A percentile compares a stretch with the other conserved stretches of the same genome.
These are phyloP conservation scores for Dichetophora obliterata DNA, from an alignment of 2,888 invertebrate species.

Conservation along the genomic window DNA sequence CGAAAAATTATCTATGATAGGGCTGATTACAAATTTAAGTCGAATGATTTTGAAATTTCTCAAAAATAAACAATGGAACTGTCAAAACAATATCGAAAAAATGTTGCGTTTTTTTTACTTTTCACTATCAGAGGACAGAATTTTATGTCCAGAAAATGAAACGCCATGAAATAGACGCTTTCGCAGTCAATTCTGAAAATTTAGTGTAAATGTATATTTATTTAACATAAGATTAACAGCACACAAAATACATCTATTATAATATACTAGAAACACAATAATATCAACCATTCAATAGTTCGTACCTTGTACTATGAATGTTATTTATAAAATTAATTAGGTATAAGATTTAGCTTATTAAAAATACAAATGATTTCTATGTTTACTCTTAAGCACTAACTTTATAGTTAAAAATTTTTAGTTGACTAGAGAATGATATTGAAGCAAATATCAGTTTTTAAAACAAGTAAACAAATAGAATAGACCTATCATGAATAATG, in stretches of 20 bases:
- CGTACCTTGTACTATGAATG: not conserved
- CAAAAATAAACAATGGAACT: too few relatives aligned
- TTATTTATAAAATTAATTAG: constrained; percentile 10
- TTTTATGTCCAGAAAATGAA: too few relatives aligned
- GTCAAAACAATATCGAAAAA: too few relatives aligned
- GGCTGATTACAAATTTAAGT: too few relatives aligned
- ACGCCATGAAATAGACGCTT: too few relatives aligned
- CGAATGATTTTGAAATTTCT: too few relatives aligned
- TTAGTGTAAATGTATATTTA: not conserved
- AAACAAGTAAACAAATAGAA: not conserved
- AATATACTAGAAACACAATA: not conserved
- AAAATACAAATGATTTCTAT: not conserved
- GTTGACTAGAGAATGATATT: constrained; percentile 34
- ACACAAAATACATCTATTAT: constrained; percentile 6
- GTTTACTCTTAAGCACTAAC: not conserved
- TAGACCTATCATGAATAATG: too few relatives aligned
- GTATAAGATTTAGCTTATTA: not conserved
- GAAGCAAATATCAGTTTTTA: constrained; percentile 14
- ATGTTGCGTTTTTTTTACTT: too few relatives aligned
- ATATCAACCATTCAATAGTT: not conserved
- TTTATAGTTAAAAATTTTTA: not conserved
- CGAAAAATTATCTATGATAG: too few relatives aligned
- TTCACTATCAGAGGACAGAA: too few relatives aligned
- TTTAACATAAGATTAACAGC: not conserved
- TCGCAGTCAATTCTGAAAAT: too few relatives aligned